phyloP scores from a whole-genome alignment of 2,113 vertebrate genomes.

The Chionodraco myersi region DNA sequence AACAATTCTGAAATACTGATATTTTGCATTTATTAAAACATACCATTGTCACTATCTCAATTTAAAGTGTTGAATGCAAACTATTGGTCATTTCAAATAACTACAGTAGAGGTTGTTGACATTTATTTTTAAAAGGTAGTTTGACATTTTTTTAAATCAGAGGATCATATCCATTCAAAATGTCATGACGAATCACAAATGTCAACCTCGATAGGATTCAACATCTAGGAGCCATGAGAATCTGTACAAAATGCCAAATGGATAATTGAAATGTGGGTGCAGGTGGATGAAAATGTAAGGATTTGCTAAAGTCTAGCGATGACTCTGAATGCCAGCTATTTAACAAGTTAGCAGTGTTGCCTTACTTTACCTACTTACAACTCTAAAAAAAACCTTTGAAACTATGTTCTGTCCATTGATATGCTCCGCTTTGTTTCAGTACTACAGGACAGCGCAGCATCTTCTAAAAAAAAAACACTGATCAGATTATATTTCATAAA shows the following conservation, averaged over 20 bases:
- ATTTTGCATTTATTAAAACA: neutral
- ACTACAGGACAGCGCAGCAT: no score
- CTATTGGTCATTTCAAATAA: neutral
- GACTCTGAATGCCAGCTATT: no score
- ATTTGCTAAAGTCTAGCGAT: no score
- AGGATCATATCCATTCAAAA: neutral
- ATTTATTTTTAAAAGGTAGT: neutral
- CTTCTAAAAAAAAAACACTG: no score
- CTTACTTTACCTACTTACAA: no score
- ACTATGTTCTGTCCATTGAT: no score
- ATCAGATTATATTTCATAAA: no score
- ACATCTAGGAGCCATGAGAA: neutral
- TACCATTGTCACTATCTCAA: neutral
- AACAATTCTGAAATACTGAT: neutral
- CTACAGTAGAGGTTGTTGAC: neutral
- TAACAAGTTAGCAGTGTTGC: no score
- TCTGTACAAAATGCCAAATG: neutral
- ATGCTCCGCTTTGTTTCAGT: no score
- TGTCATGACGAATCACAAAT: neutral
- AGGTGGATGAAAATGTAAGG: no score
- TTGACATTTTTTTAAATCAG: neutral
- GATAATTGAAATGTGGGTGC: no score
- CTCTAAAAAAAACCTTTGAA: no score
- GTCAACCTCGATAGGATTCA: neutral
- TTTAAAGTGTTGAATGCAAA: neutral